Evolutionary conservation across 2,888 invertebrate species (phyloP).

Genomic region (Plebejus argus): DNA sequence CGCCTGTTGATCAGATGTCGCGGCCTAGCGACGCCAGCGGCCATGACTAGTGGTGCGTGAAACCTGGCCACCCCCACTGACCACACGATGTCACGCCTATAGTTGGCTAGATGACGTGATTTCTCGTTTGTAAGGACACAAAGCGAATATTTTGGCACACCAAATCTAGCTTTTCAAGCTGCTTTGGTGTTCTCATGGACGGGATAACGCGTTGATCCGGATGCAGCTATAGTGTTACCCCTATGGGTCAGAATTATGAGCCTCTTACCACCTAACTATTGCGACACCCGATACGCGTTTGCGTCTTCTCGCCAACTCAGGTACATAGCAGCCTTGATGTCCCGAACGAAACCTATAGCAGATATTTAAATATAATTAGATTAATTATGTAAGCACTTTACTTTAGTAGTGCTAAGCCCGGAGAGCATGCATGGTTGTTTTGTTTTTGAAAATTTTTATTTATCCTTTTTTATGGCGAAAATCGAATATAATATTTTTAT

Average conservation of each 20-base stretch:
- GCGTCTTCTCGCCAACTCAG: neutral
- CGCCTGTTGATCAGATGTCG: too few species aligned
- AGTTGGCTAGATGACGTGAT: neutral
- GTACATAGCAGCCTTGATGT: neutral
- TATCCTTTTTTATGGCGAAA: neutral
- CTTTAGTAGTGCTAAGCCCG: neutral
- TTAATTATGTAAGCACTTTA: slow-evolving; percentile 25
- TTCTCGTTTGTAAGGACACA: neutral
- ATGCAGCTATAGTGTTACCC: slow-evolving; percentile 1
- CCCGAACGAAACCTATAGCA: neutral
- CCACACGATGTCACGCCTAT: neutral
- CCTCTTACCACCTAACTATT: neutral
- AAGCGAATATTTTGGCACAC: neutral
- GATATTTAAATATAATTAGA: slow-evolving; percentile 4
- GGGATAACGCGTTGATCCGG: neutral
- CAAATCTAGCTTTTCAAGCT: neutral
- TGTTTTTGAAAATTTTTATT: neutral
- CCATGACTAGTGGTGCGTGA: too few species aligned
- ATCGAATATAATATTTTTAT: neutral
- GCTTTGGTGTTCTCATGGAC: neutral
- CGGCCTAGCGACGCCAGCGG: neutral
- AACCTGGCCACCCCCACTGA: neutral
- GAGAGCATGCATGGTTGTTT: neutral
- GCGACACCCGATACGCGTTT: neutral
- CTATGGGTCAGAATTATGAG: slow-evolving; percentile 10